Evolutionary conservation across 2,888 invertebrate genomes (phyloP), one percentile per base, ranked within the genome.

Genomic region (Argyresthia goedartella): DNA sequence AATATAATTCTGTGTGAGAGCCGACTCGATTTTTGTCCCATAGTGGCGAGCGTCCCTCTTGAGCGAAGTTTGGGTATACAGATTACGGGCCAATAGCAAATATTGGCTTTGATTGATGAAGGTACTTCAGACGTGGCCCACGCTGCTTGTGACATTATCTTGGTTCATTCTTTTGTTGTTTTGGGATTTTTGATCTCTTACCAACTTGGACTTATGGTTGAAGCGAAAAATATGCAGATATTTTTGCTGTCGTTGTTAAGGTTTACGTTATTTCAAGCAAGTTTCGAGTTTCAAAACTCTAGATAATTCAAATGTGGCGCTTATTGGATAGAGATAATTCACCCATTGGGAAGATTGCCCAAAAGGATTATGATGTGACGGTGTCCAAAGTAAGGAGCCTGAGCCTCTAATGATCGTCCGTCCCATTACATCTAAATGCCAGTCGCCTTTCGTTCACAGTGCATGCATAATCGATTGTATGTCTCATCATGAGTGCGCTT

Each of bases 1-100:
- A 86, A 87, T 87, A 86, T 85, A 85, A 86, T 86, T 84, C 59
- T 84, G 77, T 79, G 80, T 80, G 81, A 75, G 81, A 44, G 48
- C 34, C 41, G 52, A 86, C 84, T 85, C 75, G 80, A 85, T 85
- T 82, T 81, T 84, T 82, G 82, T 75, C 71, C 69, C 77, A 78
- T 81, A 80, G 75, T 75, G 61, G 67, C 69, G 68, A 66, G 65
- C 69, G 74, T 76, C 76, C 76, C 76, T 65, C 60, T 68, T 69
- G 76, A 73, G 69, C 69, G 67, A 73, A 81, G 79, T 82, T 79
- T 80, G 78, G 73, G 81, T 70, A 73, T 72, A 85, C 79, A 82
- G 84, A 84, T 84, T 85, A 81, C 68, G 69, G 25, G 63, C 70
- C 78, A 75, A 84, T 77, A 78, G 79, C 82, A 86, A 85, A 86